phyloP scores from a whole-genome alignment of 2,113 vertebrate species.

The Dasyornis broadbenti region DNA sequence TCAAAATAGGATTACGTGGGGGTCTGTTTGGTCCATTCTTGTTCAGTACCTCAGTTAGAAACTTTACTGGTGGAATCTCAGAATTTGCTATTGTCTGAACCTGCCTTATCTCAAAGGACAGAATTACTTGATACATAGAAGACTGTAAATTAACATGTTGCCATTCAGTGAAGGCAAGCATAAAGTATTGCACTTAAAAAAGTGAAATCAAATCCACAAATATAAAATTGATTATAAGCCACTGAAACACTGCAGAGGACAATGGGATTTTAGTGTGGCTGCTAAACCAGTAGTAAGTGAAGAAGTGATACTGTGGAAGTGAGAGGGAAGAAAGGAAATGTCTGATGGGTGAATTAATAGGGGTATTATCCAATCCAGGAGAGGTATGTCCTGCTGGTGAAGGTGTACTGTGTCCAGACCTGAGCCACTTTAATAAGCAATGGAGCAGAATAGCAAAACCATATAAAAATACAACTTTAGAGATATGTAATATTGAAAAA shows the following conservation, averaged over 20 bases:
- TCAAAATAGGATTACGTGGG: neutral
- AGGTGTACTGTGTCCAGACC: neutral
- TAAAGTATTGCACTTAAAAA: neutral
- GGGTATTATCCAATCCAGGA: neutral
- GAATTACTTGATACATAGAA: neutral
- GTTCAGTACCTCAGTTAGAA: neutral
- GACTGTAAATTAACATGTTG: neutral
- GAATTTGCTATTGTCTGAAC: neutral
- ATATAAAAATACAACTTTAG: neutral
- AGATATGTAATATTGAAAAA: neutral
- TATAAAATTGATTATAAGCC: neutral
- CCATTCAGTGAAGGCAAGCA: neutral
- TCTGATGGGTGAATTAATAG: neutral
- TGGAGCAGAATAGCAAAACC: neutral
- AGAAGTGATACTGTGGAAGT: neutral
- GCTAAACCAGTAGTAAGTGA: neutral
- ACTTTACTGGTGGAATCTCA: neutral
- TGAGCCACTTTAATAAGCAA: neutral
- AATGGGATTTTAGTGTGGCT: neutral
- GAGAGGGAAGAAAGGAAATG: neutral
- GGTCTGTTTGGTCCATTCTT: neutral
- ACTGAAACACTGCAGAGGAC: neutral
- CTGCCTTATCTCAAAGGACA: neutral
- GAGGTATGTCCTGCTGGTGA: neutral
- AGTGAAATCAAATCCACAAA: neutral